Conservation (phyloP, 1,140 invertebrate genomes). For the Trichogramma pretiosum region DNA sequence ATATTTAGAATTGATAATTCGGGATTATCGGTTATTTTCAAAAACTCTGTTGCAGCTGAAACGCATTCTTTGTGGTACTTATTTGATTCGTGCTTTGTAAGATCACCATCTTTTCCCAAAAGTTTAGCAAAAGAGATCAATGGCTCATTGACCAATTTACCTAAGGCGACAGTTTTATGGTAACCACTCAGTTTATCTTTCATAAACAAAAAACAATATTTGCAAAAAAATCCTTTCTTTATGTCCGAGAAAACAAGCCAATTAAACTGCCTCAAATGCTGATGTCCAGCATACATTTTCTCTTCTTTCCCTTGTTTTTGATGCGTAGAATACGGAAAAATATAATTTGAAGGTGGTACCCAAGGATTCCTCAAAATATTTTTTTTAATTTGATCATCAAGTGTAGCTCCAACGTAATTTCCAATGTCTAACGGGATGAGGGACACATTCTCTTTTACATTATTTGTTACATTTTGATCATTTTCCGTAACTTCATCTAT, state of each 20-base stretch:
- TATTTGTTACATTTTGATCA: too few species aligned
- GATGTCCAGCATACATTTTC: background rate
- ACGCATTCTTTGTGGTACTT: background rate
- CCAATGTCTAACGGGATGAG: constrained; percentile 1
- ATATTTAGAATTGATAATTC: background rate
- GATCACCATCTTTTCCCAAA: constrained; percentile 18
- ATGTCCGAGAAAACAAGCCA: constrained; percentile 3
- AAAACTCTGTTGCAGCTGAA: background rate
- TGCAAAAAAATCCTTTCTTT: constrained; percentile 1
- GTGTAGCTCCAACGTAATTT: background rate
- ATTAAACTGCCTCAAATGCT: background rate
- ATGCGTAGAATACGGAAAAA: background rate
- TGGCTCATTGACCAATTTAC: constrained; percentile 19
- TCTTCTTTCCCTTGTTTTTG: background rate
- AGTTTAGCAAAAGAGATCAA: constrained; percentile 21
- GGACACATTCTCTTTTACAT: too few species aligned
- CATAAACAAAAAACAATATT: constrained; percentile 3
- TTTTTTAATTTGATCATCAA: background rate
- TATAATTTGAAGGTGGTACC: background rate
- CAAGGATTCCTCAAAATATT: background rate
- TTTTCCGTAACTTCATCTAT: too few species aligned
- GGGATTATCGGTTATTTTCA: background rate
- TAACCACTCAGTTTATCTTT: constrained; percentile 2
- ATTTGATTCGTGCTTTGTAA: background rate
- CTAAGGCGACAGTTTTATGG: constrained; percentile 16